A percentile compares a stretch with the other conserved stretches of the same genome.
Evolutionary conservation across 2,113 vertebrate genomes (phyloP).

Genomic region (Ictalurus furcatus): DNA sequence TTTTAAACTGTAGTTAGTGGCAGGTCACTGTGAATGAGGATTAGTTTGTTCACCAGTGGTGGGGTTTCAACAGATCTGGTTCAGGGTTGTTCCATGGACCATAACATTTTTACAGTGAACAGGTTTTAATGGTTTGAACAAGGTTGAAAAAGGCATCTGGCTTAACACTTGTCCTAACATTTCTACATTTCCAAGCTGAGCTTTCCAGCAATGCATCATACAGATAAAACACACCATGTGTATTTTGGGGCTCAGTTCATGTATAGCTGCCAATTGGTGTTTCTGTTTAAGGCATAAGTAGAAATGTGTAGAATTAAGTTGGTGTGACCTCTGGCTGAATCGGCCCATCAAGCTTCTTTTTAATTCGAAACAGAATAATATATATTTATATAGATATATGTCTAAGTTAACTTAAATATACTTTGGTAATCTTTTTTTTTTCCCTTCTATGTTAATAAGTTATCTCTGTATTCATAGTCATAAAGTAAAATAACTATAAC

Average conservation of each 20-base stretch:
- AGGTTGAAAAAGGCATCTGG: background rate
- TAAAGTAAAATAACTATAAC: constrained; percentile 54
- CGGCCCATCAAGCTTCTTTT: constrained; percentile 50
- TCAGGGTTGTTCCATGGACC: constrained; percentile 28
- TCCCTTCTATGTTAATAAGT: constrained; percentile 60
- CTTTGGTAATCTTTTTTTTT: constrained; percentile 70
- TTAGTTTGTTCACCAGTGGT: background rate
- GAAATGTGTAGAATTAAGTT: constrained; percentile 42
- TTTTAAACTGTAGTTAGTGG: background rate
- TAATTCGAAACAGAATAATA: constrained; percentile 66
- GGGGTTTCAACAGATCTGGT: background rate
- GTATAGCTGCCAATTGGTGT: constrained; percentile 43
- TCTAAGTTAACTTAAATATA: constrained; percentile 67
- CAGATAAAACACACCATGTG: constrained; percentile 4
- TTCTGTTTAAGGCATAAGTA: constrained; percentile 48
- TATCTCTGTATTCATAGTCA: constrained; percentile 50
- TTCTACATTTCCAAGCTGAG: background rate
- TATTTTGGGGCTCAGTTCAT: constrained; percentile 15
- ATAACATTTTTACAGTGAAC: background rate
- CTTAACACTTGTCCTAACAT: background rate
- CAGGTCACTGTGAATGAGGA: background rate
- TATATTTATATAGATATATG: constrained; percentile 52
- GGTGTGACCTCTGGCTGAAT: background rate
- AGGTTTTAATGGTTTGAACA: background rate
- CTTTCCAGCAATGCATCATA: background rate